Percentiles rank a stretch among this genome's conserved stretches.
Conservation (phyloP, 2,113 vertebrate genomes). For the Acanthochromis polyacanthus region DNA sequence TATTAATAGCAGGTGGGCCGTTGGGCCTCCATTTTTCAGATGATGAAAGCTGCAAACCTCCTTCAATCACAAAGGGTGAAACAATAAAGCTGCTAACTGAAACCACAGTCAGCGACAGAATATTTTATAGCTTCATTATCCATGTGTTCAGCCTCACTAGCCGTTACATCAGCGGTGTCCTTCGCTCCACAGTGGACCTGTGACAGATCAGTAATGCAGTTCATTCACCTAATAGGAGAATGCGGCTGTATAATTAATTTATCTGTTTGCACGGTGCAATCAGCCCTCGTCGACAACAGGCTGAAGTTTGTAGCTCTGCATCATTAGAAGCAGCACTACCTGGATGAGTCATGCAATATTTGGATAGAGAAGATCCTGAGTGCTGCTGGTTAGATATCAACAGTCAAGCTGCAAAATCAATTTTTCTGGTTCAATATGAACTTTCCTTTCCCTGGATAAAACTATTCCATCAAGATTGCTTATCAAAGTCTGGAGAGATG, state of each 20-base stretch:
- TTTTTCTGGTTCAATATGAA: conserved; percentile 14
- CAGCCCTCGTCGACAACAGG: conserved; percentile 34
- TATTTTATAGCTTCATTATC: conserved; percentile 73
- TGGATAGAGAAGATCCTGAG: conserved; percentile 28
- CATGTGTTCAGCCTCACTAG: conserved; percentile 48
- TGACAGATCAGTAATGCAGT: conserved; percentile 28
- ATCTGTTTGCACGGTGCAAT: conserved; percentile 41
- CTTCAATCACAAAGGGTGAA: conserved; percentile 48
- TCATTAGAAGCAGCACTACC: background rate
- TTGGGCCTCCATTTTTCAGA: conserved; percentile 27
- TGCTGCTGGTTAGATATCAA: conserved; percentile 17
- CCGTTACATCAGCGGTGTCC: conserved; percentile 34
- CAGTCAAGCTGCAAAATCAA: conserved; percentile 13
- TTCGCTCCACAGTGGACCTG: conserved; percentile 47
- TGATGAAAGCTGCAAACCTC: conserved; percentile 38
- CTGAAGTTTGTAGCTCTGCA: conserved; percentile 9
- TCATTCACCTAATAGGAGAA: conserved; percentile 1
- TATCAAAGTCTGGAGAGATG: background rate
- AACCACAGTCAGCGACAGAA: conserved; percentile 16
- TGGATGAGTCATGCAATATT: conserved; percentile 11
- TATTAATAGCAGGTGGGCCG: conserved; percentile 47
- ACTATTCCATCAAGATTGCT: no score
- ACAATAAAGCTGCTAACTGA: conserved; percentile 61
- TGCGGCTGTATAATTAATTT: conserved; percentile 33
- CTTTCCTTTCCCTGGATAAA: no score